Evolutionary conservation across 2,797 vertebrate genomes (phyloP).

Genomic region (Todus mexicanus): DNA sequence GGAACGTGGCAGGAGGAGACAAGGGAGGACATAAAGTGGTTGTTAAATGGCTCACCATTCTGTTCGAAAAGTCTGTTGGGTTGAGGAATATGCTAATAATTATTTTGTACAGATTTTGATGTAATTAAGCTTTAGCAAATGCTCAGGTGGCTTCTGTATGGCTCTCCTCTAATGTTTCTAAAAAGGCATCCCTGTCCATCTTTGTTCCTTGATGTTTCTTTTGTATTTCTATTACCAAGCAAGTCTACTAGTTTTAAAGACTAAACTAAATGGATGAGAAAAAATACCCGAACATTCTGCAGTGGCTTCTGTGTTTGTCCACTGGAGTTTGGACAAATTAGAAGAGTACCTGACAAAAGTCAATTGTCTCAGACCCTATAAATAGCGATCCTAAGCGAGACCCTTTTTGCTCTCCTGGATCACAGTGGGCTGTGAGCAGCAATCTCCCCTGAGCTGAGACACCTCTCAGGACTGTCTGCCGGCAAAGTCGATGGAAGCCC

Average conservation of each 20-base stretch:
- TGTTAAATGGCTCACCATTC: not conserved
- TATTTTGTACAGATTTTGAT: not conserved
- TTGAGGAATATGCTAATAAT: not conserved
- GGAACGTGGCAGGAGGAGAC: not conserved
- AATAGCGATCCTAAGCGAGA: too few species aligned
- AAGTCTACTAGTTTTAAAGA: not conserved
- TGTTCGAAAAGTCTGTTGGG: not conserved
- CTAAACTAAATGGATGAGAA: not conserved
- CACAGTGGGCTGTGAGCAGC: too few species aligned
- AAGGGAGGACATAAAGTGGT: not conserved
- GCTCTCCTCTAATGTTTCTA: not conserved
- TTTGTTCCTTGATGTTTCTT: conserved; percentile 59
- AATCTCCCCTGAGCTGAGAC: too few species aligned
- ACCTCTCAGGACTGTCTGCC: too few species aligned
- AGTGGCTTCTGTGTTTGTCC: not conserved
- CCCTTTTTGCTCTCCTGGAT: too few species aligned
- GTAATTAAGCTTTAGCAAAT: conserved; percentile 27
- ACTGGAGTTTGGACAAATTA: too few species aligned
- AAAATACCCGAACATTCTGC: not conserved
- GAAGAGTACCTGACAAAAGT: too few species aligned
- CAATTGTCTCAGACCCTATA: too few species aligned
- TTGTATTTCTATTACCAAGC: conserved; percentile 27
- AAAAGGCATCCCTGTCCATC: conserved; percentile 45
- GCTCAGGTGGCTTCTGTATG: not conserved
- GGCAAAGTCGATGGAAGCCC: too few species aligned